A percentile compares a stretch with the other conserved stretches of the same genome.
Evolutionary conservation across 2,888 invertebrate genomes (phyloP).

Genomic region (Cactoblastis cactorum): DNA sequence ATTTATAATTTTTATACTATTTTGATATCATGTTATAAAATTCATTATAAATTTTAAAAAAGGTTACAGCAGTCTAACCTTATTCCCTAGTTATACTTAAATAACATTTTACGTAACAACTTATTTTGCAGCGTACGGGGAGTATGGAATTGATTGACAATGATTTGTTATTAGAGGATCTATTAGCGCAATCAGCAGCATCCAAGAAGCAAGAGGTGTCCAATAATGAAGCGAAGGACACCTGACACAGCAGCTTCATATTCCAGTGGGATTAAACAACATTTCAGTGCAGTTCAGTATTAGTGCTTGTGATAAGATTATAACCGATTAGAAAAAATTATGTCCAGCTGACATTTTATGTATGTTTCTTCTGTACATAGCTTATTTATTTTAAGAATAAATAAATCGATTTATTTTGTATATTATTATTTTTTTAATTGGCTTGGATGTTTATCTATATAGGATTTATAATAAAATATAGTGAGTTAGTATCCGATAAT

Average conservation of each 20-base stretch:
- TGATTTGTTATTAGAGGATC: slow-evolving; percentile 62
- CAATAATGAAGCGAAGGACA: slow-evolving; percentile 43
- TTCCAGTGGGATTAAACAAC: slow-evolving; percentile 54
- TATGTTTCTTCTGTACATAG: slow-evolving; percentile 13
- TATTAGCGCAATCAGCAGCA: slow-evolving; percentile 56
- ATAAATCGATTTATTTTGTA: background rate
- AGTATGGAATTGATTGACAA: slow-evolving; percentile 64
- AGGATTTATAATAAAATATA: too few species aligned
- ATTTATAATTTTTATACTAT: too few species aligned
- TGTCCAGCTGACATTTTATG: slow-evolving; percentile 16
- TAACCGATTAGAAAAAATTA: slow-evolving; percentile 26
- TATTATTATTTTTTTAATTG: background rate
- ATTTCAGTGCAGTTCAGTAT: slow-evolving; percentile 58
- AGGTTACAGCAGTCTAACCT: too few species aligned
- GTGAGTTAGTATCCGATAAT: too few species aligned
- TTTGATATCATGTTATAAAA: too few species aligned
- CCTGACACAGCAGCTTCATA: slow-evolving; percentile 62
- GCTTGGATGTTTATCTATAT: too few species aligned
- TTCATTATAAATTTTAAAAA: too few species aligned
- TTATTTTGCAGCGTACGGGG: slow-evolving; percentile 53
- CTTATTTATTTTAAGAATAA: background rate
- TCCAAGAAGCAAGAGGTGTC: slow-evolving; percentile 46
- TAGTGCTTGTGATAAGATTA: slow-evolving; percentile 52
- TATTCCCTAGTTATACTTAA: too few species aligned
- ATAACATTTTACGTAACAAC: too few species aligned